phyloP scores from a whole-genome alignment of 2,113 vertebrate genomes.

The Melanerpes formicivorus region DNA sequence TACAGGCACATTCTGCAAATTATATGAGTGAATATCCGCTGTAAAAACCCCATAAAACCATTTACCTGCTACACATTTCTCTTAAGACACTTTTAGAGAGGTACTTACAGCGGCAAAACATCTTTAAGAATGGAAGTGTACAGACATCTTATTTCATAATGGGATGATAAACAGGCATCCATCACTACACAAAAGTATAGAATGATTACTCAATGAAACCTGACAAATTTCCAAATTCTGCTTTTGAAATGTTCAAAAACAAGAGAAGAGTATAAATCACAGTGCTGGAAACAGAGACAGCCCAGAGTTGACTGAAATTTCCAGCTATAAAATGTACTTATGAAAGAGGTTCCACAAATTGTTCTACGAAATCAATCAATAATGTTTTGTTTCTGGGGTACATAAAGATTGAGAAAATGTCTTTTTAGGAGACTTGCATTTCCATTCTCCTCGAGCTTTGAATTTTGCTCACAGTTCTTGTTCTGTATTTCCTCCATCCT shows the following conservation, averaged over 20 bases:
- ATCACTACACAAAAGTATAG: not conserved
- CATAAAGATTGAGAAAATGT: not conserved
- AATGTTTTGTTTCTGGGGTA: not conserved
- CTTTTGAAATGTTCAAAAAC: not conserved
- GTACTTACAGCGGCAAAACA: not conserved
- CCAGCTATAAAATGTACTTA: not conserved
- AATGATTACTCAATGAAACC: slow-evolving; percentile 17
- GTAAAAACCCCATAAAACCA: slow-evolving; percentile 7
- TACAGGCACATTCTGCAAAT: not conserved
- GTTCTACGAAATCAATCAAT: not conserved
- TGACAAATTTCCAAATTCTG: not conserved
- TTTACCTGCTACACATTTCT: not conserved
- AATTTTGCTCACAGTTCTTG: not conserved
- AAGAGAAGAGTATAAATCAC: not conserved
- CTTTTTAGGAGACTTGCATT: not conserved
- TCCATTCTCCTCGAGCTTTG: not conserved
- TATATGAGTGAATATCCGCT: not conserved
- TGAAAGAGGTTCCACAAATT: not conserved
- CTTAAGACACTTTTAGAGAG: not conserved
- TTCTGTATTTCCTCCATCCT: not conserved
- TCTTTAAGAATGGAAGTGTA: slow-evolving; percentile 3
- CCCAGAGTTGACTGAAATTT: not conserved
- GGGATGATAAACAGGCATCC: slow-evolving; percentile 17
- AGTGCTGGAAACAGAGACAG: not conserved
- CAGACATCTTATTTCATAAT: slow-evolving; percentile 29